phyloP scores from a whole-genome alignment of 2,888 invertebrate species.

The Mythimna pallens region DNA sequence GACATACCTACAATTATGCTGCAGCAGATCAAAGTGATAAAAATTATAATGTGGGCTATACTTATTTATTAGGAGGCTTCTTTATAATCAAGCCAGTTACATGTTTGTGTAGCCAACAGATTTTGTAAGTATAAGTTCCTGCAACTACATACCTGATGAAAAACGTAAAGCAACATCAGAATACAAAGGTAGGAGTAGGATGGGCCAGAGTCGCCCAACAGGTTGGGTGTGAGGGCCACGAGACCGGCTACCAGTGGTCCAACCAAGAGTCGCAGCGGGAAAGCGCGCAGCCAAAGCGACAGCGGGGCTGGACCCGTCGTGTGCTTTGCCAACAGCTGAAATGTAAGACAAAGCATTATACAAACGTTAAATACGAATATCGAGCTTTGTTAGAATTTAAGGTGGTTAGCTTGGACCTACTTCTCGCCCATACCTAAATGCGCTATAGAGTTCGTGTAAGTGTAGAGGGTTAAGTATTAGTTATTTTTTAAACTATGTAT shows the following conservation, averaged over 20 bases:
- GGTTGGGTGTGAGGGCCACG: constrained; percentile 95
- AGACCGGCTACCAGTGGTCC: constrained; percentile 95
- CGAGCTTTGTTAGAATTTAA: too few species aligned
- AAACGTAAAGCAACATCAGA: constrained; percentile 94
- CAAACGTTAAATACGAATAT: not conserved
- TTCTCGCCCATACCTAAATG: not conserved
- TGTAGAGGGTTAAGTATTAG: too few species aligned
- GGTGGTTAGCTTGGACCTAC: not conserved
- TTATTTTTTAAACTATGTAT: too few species aligned
- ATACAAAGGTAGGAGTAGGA: constrained; percentile 94
- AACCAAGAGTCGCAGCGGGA: constrained; percentile 96
- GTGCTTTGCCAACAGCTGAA: constrained; percentile 90
- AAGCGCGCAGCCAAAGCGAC: constrained; percentile 96
- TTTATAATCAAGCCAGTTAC: too few species aligned
- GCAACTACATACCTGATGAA: constrained; percentile 94
- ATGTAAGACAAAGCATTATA: not conserved
- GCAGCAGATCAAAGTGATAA: too few species aligned
- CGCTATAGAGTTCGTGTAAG: too few species aligned
- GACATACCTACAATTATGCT: not conserved
- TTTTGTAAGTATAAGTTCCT: too few species aligned
- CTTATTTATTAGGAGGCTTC: too few species aligned
- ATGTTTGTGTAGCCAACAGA: too few species aligned
- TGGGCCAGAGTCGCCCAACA: constrained; percentile 89
- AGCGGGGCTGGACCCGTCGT: constrained; percentile 97
- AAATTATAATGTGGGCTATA: too few species aligned